These are phyloP conservation scores for Camptogramma bilineatum DNA, from an alignment of 2,888 invertebrate genomes.

Conservation along the genomic window DNA sequence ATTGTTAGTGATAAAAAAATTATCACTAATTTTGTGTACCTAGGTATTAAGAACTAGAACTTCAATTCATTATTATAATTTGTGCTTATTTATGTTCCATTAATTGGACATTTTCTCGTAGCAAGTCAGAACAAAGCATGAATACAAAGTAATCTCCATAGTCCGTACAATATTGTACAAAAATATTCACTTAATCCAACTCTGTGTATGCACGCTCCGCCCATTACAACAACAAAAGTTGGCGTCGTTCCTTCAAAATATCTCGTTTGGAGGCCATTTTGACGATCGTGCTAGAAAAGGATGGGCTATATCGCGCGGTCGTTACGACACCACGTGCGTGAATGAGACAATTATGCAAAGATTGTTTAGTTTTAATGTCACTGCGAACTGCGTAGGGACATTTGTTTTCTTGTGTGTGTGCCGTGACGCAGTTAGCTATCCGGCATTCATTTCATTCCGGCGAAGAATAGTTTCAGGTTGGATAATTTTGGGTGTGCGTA, in stretches of 20 bases:
- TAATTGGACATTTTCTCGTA: no score
- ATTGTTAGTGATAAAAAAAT: no score
- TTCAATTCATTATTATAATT: no score
- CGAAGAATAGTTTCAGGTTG: conserved; percentile 5
- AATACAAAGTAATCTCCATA: background rate
- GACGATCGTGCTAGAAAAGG: conserved; percentile 79
- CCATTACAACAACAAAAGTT: conserved; percentile 85
- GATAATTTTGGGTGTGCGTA: conserved; percentile 5
- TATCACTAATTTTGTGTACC: no score
- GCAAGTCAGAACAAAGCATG: no score
- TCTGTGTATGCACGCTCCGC: conserved; percentile 82
- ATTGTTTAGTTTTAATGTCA: conserved; percentile 82
- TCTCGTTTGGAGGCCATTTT: conserved; percentile 86
- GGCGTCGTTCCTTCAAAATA: conserved; percentile 85
- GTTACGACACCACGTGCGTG: conserved; percentile 72
- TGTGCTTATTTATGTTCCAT: no score
- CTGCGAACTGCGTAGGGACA: conserved; percentile 67
- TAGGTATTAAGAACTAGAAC: no score
- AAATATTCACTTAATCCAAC: conserved; percentile 56
- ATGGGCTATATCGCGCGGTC: conserved; percentile 60
- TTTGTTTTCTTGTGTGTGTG: conserved; percentile 58
- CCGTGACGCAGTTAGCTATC: conserved; percentile 41
- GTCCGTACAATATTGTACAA: conserved; percentile 9
- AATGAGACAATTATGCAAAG: conserved; percentile 84
- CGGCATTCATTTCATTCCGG: conserved; percentile 32